Evolutionary conservation across 1,140 invertebrate species (phyloP).

Genomic region (Pseudobourletiella spinata): DNA sequence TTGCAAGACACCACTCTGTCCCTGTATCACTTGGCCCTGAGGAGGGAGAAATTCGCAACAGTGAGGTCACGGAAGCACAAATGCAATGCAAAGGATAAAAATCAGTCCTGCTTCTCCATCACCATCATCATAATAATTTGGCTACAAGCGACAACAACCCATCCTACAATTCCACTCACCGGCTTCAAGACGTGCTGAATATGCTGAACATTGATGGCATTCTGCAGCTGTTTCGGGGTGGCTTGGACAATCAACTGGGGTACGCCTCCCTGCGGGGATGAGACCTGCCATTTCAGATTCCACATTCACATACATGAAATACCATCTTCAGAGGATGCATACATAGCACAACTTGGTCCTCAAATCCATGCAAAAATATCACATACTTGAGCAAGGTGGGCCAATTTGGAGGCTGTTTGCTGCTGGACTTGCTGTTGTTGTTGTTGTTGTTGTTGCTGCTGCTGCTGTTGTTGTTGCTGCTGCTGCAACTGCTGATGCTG

Average conservation of each 20-base stretch:
- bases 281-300: not conserved
- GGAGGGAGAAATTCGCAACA: too few species aligned
- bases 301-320: not conserved
- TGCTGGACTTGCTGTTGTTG: not conserved
- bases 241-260: constrained; percentile 21
- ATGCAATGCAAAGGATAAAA: too few species aligned
- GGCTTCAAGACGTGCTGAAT: constrained; percentile 21
- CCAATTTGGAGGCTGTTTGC: not conserved
- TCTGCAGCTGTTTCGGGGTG: constrained; percentile 17
- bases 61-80: too few species aligned
- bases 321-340: not conserved
- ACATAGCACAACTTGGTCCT: too few species aligned
- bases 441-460: not conserved
- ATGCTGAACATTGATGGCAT: constrained; percentile 10
- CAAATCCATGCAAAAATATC: not conserved
- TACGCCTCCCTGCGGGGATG: constrained; percentile 1
- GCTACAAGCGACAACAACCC: too few species aligned
- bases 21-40: not conserved
- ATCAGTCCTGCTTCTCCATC: too few species aligned
- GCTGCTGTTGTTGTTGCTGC: constrained; percentile 3
- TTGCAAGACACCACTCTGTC: not conserved
- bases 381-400: not conserved
- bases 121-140: too few species aligned
- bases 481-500: constrained; percentile 4
- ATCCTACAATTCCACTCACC: too few species aligned